Evolutionary conservation across 1,140 invertebrate species (phyloP), one percentile per base, ranked within the genome.

Genomic region (Sminthurinus signatus): DNA sequence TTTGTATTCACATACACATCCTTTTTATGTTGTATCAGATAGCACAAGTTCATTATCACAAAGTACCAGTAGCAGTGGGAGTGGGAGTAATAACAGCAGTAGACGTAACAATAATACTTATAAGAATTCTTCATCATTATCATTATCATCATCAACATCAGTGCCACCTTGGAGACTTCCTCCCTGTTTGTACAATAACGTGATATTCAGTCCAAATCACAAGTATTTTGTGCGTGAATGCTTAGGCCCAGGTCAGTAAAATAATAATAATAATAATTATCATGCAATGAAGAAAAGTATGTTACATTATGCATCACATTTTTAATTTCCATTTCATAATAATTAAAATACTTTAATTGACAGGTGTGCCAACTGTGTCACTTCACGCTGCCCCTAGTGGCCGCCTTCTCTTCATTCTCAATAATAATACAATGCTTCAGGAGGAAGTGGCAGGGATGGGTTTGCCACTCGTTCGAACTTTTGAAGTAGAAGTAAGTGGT

Each of bases 171-270:
- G 65, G 10, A 59, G 62, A 25, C 59, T 73, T 28, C 71, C 73
- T 17, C 70, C 67, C 31, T 72, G 70, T 51, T 52, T 70, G 25
- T 72, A 63, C 61, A 73, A 72, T 42, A 23, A 42, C 28, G 64
- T 72, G 23, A 65, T 60, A 39, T 72, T 70, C 55, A 75, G 72
- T 63, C 73, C 74, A 1, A 70, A 69, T 39, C 73, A 73, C 15
- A 75, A 75, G 46, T 83, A 76, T 71, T 83, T 79, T 72, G 77
- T 82, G 0, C 78, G 85, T 74, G 86, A 88, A 73, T 89, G 88
- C 74, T 77, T 88, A 54, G 79, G 87, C 1, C 87, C 87, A 0
- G n/a, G n/a, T n/a, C n/a, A n/a, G n/a, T n/a, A n/a, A n/a, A n/a
- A n/a, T n/a, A n/a, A n/a, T n/a, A n/a, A n/a, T n/a, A n/a, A n/a